Percentiles rank a stretch among this genome's conserved stretches.
phyloP scores from a whole-genome alignment of 2,888 invertebrate species.

The Cephus sareptanus region DNA sequence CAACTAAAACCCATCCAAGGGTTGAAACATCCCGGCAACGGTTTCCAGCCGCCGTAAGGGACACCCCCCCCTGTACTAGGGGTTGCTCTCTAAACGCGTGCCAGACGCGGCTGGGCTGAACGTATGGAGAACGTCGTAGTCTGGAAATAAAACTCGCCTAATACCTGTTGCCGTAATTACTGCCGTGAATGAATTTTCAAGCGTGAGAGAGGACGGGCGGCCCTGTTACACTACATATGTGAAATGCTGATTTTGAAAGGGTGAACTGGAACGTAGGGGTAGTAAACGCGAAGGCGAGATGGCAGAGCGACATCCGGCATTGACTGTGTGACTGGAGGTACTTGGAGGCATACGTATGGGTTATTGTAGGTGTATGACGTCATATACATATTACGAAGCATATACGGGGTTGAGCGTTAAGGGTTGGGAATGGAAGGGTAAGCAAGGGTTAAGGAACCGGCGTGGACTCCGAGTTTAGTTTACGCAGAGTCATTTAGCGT shows the following conservation, averaged over 20 bases:
- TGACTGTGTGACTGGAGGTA: not conserved
- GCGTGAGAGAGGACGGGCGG: too few species aligned
- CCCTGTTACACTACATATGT: not conserved
- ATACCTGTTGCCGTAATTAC: not conserved
- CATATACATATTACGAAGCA: not conserved
- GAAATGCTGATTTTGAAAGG: not conserved
- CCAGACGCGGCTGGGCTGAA: not conserved
- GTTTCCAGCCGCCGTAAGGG: not conserved
- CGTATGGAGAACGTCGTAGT: not conserved
- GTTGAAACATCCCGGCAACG: not conserved
- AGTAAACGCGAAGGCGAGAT: not conserved
- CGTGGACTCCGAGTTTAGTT: constrained; percentile 13
- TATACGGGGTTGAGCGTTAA: not conserved
- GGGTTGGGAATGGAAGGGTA: not conserved
- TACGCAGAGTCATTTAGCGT: constrained; percentile 20
- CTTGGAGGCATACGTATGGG: not conserved
- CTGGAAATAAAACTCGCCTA: not conserved
- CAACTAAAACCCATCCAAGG: not conserved
- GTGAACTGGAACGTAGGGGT: not conserved
- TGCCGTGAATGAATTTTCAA: not conserved
- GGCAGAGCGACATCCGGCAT: not conserved
- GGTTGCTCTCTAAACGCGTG: not conserved
- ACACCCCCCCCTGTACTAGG: not conserved
- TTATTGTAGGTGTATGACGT: not conserved
- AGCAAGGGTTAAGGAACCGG: constrained; percentile 2